Base-by-base conservation (phyloP, 2,888 invertebrate species). In the Epirrita christyi region DNA sequence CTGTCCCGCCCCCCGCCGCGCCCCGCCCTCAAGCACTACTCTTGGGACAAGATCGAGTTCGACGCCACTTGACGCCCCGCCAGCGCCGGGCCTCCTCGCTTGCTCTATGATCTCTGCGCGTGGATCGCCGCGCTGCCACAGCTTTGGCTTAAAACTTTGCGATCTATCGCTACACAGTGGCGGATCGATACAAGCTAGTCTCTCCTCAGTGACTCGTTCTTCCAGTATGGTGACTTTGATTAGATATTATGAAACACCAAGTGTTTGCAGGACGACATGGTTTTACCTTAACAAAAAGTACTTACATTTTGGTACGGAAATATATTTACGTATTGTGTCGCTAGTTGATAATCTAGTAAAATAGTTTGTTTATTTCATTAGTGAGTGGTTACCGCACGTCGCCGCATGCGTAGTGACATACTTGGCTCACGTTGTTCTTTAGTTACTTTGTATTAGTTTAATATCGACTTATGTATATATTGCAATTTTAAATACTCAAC, bases 31-130 rank as follows among this genome's bases (percentile, higher is more conserved):
- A 92, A 94, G 64, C 94, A 94, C 68, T 93, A 95, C 72, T 94
- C 95, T 11, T 97, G 96, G 96, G 96, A 96, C 81, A 94, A 94
- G 78, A 93, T 95, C 68, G 96, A 96, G 85, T 96, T 93, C 83
- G 95, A 95, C 78, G 94, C 95, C 83, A 92, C 92, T 72, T 92
- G 92, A 92, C 92, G 77, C 76, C 64, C 70, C 53, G 51, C 52
- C 57, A 41, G 36, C 52, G 52, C 47, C 21, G 21, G 2, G 4
- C 21, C 46, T 34, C 41, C 59, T 2, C 54, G 51, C 59, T 46
- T 49, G 64, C 55, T 34, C 72, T 69, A 66, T 80, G 81, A 78
- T 81, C 82, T 81, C 81, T 61, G 27, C 59, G 47, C 59, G 57
- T 37, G 42, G 50, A 38, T 13, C 59, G 52, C 54, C 55, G 50